These are phyloP conservation scores for Xiphophorus birchmanni DNA, from an alignment of 2,797 vertebrate species.

Conservation along the genomic window DNA sequence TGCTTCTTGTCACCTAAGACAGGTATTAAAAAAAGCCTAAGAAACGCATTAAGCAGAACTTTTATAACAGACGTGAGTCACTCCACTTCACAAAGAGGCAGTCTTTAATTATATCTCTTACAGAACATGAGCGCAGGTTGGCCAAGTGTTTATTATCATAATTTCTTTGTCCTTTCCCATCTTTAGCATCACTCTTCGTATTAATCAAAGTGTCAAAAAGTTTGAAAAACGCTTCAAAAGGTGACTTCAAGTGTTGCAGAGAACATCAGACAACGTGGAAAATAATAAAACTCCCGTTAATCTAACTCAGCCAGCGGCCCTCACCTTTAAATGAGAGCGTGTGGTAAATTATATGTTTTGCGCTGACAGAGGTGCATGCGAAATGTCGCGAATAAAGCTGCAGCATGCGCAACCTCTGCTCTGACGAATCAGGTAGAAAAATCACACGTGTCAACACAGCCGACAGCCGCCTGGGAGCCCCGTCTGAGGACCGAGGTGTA, in stretches of 20 bases:
- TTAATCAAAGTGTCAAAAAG: conserved; percentile 65
- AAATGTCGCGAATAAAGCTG: conserved; percentile 66
- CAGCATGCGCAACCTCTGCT: conserved; percentile 59
- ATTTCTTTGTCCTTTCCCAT: conserved; percentile 65
- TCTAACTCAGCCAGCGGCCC: conserved; percentile 59
- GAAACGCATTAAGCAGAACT: conserved; percentile 35
- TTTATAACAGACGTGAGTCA: conserved; percentile 31
- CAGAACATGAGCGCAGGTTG: conserved; percentile 16
- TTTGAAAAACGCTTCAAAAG: conserved; percentile 56
- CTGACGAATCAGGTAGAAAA: conserved; percentile 60
- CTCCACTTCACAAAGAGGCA: conserved; percentile 20
- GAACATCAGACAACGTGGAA: conserved; percentile 34
- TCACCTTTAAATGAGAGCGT: conserved; percentile 72
- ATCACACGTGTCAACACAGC: conserved; percentile 60
- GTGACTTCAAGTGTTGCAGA: conserved; percentile 33
- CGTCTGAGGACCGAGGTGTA: conserved; percentile 39
- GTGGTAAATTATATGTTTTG: conserved; percentile 70
- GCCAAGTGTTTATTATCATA: conserved; percentile 50
- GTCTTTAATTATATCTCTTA: conserved; percentile 52
- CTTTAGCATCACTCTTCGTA: conserved; percentile 32
- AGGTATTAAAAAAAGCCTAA: conserved; percentile 13
- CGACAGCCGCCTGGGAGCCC: conserved; percentile 24
- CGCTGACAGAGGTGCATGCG: conserved; percentile 48
- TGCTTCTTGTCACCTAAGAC: not conserved
- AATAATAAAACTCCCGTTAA: conserved; percentile 41